phyloP scores from a whole-genome alignment of 1,140 invertebrate species.

The Magallana angulata region DNA sequence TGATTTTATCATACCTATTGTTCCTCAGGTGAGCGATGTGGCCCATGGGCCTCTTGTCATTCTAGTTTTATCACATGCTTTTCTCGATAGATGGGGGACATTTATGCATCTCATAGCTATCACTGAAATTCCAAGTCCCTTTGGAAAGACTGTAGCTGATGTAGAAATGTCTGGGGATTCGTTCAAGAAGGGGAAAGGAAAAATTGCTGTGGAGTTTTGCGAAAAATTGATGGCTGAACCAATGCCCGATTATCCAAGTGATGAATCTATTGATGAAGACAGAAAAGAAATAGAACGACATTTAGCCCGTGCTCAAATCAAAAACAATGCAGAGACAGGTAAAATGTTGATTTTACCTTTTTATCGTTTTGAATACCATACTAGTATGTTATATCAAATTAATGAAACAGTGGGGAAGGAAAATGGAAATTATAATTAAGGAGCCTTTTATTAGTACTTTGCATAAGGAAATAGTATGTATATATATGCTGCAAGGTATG shows the following conservation, averaged over 20 bases:
- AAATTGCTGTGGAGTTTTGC: slow-evolving; percentile 51
- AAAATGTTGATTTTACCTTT: background rate
- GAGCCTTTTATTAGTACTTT: too few relatives aligned
- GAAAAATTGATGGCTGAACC: slow-evolving; percentile 49
- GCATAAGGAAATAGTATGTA: too few relatives aligned
- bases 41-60: too few relatives aligned
- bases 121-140: slow-evolving; percentile 84
- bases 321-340: slow-evolving; percentile 21
- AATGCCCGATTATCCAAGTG: slow-evolving; percentile 57
- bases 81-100: slow-evolving; percentile 88
- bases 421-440: too few relatives aligned
- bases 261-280: slow-evolving; percentile 36
- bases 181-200: slow-evolving; percentile 35
- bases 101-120: slow-evolving; percentile 97
- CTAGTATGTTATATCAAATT: too few relatives aligned
- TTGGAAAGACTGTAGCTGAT: slow-evolving; percentile 34
- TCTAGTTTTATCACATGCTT: too few relatives aligned
- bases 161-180: background rate
- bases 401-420: too few relatives aligned
- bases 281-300: background rate
- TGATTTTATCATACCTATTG: too few relatives aligned
- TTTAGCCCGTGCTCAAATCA: background rate
- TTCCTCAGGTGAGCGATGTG: too few relatives aligned
- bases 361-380: background rate
- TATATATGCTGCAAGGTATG: too few relatives aligned